Base-by-base conservation (phyloP, 1,140 invertebrate species). In the Ceratosolen solmsi region DNA sequence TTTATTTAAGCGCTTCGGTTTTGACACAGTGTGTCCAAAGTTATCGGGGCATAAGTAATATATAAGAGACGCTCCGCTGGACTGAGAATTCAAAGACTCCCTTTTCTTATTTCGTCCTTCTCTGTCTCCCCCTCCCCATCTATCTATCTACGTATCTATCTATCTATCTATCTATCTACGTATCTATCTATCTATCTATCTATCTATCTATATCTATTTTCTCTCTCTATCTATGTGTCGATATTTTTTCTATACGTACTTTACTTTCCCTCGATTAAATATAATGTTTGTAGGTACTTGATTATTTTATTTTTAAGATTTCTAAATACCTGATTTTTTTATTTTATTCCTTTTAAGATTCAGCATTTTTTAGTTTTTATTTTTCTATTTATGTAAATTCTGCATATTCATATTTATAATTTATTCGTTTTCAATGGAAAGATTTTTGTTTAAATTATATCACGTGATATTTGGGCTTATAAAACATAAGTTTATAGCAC, bases 31-130 rank as follows among this genome's bases (percentile, higher is more conserved):
- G 54, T 36, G 71, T 63, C 51, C 56, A 56, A 80, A 38, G 70
- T 83, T 85, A 87, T 49, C 58, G 77, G 80, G 83, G 87, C 87
- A 84, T 85, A 76, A 89, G 82, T 89, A 88, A 88, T 86, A 63
- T 65, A 86, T 86, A 86, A 84, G 84, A 22, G 27, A 79, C 88
- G 89, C 89, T 90, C 87, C 89, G 87, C 33, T 87, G 89, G 84
- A 84, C 88, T 84, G 89, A 84, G 88, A 91, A 90, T 88, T 91
- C 89, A 91, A 91, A 90, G 90, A 81, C 80, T 73, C 60, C 74
- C 63, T 65, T 33, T 5, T 70, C 46, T 22, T 56, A 51, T 60
- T 25, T 77, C 3, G 65, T 51, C 15, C 15, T 22, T 78, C 49
- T 30, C 41, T 60, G 1, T 13, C 27, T 11, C 65, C 27, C 33